Evolutionary conservation across 2,888 invertebrate genomes (phyloP).

Genomic region (Parthenolecanium corni): DNA sequence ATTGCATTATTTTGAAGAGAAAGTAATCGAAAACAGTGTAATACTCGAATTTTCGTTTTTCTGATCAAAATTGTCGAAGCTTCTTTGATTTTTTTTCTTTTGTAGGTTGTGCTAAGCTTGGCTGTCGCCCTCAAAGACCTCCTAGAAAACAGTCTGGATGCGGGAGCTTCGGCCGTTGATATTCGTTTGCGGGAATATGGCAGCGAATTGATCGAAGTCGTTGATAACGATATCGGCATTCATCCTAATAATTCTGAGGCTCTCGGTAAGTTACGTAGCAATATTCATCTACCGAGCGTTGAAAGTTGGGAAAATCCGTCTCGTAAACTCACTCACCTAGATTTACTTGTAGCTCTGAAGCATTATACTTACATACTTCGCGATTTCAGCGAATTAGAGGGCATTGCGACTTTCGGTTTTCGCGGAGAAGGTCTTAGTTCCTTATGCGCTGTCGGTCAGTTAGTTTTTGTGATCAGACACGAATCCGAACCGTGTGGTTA

Average conservation of each 20-base stretch:
- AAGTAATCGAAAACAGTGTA: too few species aligned
- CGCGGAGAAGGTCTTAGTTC: constrained; percentile 96
- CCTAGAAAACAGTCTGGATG: constrained; percentile 92
- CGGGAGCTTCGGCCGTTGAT: constrained; percentile 78
- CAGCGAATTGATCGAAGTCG: constrained; percentile 73
- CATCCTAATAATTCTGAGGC: constrained; percentile 70
- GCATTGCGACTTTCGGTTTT: constrained; percentile 86
- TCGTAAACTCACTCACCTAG: too few species aligned
- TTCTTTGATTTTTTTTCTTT: not conserved
- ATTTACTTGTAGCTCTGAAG: constrained; percentile 75
- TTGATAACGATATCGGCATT: constrained; percentile 89
- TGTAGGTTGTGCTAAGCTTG: constrained; percentile 70
- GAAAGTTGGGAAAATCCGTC: too few species aligned
- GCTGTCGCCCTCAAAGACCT: constrained; percentile 91
- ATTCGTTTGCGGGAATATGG: constrained; percentile 80
- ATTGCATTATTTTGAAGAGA: too few species aligned
- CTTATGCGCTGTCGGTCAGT: constrained; percentile 70
- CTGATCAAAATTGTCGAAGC: too few species aligned
- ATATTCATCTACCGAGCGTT: not conserved
- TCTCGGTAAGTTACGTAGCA: constrained; percentile 51
- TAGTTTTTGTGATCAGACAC: constrained; percentile 68
- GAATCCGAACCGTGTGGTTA: constrained; percentile 53
- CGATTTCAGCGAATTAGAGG: constrained; percentile 73
- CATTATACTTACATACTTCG: constrained; percentile 90
- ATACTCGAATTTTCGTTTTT: too few species aligned